Percentiles rank a stretch among this genome's conserved stretches.
These are phyloP conservation scores for Pygmarrhopalites habei DNA, from an alignment of 1,140 invertebrate species.

Conservation along the genomic window DNA sequence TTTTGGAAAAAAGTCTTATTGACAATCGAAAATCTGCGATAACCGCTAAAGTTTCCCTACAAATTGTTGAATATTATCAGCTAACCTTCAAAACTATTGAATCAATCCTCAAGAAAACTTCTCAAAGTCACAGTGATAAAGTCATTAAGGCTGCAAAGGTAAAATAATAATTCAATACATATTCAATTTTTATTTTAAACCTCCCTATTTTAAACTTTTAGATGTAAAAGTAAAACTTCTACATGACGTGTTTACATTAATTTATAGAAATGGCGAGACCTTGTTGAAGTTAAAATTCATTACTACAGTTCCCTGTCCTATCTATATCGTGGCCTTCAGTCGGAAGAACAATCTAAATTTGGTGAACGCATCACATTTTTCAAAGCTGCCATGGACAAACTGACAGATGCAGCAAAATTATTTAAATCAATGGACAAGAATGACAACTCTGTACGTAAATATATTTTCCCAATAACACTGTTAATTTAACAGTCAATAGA, in stretches of 20 bases:
- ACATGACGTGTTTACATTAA: no score
- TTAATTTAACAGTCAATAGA: no score
- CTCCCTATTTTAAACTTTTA: no score
- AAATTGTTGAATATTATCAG: slow-evolving; percentile 85
- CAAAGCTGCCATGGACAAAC: slow-evolving; percentile 69
- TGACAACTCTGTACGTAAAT: slow-evolving; percentile 43
- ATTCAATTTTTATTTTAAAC: no score
- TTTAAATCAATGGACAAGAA: slow-evolving; percentile 60
- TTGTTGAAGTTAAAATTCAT: slow-evolving; percentile 67
- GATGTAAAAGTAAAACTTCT: no score
- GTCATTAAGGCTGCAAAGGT: slow-evolving; percentile 40
- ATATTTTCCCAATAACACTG: no score
- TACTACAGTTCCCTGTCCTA: slow-evolving; percentile 61
- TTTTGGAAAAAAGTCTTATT: slow-evolving; percentile 93
- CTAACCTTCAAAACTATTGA: slow-evolving; percentile 63
- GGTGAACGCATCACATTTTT: slow-evolving; percentile 86
- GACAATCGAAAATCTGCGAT: slow-evolving; percentile 90
- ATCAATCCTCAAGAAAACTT: slow-evolving; percentile 43
- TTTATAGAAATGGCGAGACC: slow-evolving; percentile 58
- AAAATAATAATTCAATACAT: slow-evolving; percentile 22
- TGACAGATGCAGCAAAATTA: slow-evolving; percentile 73
- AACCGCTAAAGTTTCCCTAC: slow-evolving; percentile 72
- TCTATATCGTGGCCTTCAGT: slow-evolving; percentile 77
- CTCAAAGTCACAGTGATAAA: slow-evolving; percentile 30
- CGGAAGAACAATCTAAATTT: slow-evolving; percentile 91